phyloP scores from a whole-genome alignment of 2,113 vertebrate species.

The Hippolais icterina region DNA sequence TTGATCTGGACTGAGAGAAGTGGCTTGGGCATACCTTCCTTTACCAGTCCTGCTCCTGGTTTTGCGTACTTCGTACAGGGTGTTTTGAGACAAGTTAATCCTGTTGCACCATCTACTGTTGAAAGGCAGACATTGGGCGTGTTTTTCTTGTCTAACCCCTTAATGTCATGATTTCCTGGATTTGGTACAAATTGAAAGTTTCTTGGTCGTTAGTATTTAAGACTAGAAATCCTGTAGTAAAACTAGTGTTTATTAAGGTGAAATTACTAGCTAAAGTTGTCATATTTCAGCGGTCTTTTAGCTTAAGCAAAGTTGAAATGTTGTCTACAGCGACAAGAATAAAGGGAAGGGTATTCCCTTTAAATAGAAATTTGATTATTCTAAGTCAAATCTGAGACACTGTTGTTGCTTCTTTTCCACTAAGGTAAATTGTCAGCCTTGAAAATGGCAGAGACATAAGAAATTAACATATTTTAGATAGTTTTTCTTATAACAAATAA shows the following conservation, averaged over 20 bases:
- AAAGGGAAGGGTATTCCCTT: not conserved
- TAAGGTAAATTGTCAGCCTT: not conserved
- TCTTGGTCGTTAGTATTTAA: not conserved
- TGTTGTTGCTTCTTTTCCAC: not conserved
- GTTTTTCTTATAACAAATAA: not conserved
- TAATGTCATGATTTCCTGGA: not conserved
- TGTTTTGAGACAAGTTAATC: not conserved
- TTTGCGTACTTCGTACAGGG: fast-evolving
- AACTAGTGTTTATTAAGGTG: not conserved
- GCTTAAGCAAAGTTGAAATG: not conserved
- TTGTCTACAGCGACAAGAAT: not conserved
- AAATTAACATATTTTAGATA: not conserved
- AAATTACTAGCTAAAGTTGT: not conserved
- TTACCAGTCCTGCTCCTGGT: not conserved
- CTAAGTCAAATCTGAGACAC: not conserved
- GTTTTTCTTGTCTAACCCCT: not conserved
- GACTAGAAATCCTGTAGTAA: not conserved
- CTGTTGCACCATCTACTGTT: conserved; percentile 63
- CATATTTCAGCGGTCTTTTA: not conserved
- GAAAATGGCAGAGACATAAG: not conserved
- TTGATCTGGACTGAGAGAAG: not conserved
- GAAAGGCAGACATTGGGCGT: not conserved
- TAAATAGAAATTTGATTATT: not conserved
- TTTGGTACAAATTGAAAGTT: not conserved
- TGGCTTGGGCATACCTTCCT: not conserved